Evolutionary conservation across 2,888 invertebrate species (phyloP), one percentile per base, ranked within the genome.

Genomic region (Lasioglossum oenotherae): DNA sequence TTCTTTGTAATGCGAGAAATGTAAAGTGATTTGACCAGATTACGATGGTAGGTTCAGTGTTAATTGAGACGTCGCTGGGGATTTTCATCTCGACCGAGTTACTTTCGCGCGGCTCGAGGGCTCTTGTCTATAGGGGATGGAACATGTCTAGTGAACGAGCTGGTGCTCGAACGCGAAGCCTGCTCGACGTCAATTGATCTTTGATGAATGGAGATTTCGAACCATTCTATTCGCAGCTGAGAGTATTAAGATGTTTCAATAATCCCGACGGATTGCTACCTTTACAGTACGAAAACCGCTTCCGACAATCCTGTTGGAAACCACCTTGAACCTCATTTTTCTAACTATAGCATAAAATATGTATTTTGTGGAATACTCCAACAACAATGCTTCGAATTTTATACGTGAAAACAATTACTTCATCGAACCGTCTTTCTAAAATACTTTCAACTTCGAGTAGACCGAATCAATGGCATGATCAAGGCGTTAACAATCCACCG

Each of bases 31-130:
- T 57, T 57, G 57, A 57, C n/a, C 57, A 6, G 49, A 49, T 8
- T n/a, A 12, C 57, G n/a, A 4, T n/a, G n/a, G n/a, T 57, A 12
- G n/a, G n/a, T 57, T 64, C 4, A 31, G 6, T 31, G 60, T 64
- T 31, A 67, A 35, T 35, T 35, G 67, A 67, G 67, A 67, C 67
- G 19, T 3, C 60, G 16, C 31, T 23, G 19, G 35, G 67, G 8
- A 67, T 67, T 67, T 67, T 19, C 31, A 35, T 67, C 38, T 35
- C 23, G 35, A 38, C 19, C 67, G 35, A 23, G 67, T 38, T 38
- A 69, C 67, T 69, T 69, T 69, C 35, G 35, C 67, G 67, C 67
- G 67, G 10, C 38, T n/a, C n/a, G 71, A n/a, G 41, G 71, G n/a
- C 38, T 23, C n/a, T 71, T 5, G 41, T n/a, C 41, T 23, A 4